phyloP scores from a whole-genome alignment of 1,140 invertebrate genomes.

The Galendromus occidentalis region DNA sequence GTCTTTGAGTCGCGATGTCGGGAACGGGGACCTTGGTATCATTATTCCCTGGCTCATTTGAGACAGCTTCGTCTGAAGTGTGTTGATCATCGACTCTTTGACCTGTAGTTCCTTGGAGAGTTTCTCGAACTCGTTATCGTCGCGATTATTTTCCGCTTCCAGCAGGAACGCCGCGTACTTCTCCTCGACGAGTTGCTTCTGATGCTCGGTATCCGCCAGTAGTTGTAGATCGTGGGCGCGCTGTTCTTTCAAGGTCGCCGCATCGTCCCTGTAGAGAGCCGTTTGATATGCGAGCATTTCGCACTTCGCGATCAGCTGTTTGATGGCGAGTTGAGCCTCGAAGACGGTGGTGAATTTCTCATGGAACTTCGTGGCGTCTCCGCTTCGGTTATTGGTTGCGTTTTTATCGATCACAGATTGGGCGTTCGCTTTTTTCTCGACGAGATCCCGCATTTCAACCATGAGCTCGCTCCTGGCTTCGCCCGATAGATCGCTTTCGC shows the following conservation, averaged over 20 bases:
- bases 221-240: not conserved
- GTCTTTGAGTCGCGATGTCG: not conserved
- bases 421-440: not conserved
- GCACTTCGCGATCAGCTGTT: not conserved
- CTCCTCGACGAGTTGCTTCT: not conserved
- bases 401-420: constrained; percentile 7
- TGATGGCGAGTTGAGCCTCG: constrained; percentile 1
- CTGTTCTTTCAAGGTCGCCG: not conserved
- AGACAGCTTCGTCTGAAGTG: not conserved
- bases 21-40: not conserved
- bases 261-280: not conserved
- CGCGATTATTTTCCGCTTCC: not conserved
- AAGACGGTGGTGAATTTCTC: not conserved
- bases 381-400: not conserved
- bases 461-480: not conserved
- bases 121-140: not conserved
- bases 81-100: not conserved
- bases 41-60: not conserved
- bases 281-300: not conserved
- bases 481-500: not conserved
- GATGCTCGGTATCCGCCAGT: not conserved
- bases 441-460: not conserved
- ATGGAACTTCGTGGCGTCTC: not conserved
- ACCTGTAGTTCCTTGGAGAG: not conserved
- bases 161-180: not conserved